Base-by-base conservation (phyloP, 2,113 vertebrate genomes). In the Lycaon pictus region DNA sequence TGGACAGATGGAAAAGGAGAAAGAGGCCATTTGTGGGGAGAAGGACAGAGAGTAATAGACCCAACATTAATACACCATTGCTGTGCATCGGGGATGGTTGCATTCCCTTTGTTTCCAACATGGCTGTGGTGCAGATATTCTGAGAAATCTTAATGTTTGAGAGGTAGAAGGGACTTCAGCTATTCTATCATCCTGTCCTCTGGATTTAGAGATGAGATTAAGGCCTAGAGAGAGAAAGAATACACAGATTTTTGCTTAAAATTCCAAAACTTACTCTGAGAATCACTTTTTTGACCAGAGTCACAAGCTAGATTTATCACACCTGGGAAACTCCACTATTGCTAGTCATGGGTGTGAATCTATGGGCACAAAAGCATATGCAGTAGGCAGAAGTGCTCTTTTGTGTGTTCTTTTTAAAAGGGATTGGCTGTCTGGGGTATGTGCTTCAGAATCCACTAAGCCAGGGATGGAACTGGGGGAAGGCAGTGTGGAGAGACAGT, bases 21-120 rank as follows among this genome's bases (percentile, higher is more conserved):
- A 90, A 85, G 35, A 79, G 53, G 51, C 37, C 71, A n/a, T 88
- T 7, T 67, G 23, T 7, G 20, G 37, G 19, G 6, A 80, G n/a
- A 69, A 81, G 19, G 25, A 32, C 2, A 1, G 22, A 60, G 22
- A 25, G 25, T 9, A 4, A 32, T 5, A 32, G 19, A 48, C 27
- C 35, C 10, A 35, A 37, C 72, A 23, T 7, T 7, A 8, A 13
- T 4, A 29, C 7, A 3, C 12, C 12, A 19, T 69, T 62, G 15
- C n/a, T 4, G 4, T 3, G 32, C 22, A 9, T 0, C 4, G 1
- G 20, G 13, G 29, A 23, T 25, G 7, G 12, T 1, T 77, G 27
- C 1, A 0, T 8, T 53, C 13, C 19, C 22, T 51, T 29, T 56
- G 74, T 22, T 83, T 7, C 53, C 4, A 1, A 7, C 80, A 55